phyloP scores from a whole-genome alignment of 2,888 invertebrate species.

The Parasteatoda lunata region DNA sequence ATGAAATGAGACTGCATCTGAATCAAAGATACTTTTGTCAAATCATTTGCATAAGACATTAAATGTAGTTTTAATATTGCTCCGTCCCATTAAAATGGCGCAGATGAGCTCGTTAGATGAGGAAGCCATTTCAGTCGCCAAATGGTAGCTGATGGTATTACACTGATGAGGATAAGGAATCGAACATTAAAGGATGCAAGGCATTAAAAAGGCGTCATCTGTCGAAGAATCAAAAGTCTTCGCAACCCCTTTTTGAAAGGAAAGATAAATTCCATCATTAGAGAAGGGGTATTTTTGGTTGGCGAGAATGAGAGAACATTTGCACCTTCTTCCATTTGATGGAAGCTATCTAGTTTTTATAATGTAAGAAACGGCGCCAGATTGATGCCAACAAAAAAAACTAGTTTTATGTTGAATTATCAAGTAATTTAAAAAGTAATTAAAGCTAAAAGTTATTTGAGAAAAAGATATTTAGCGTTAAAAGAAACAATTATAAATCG shows the following conservation, averaged over 20 bases:
- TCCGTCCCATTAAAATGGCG: neutral
- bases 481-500: too few relatives aligned
- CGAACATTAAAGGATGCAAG: slow-evolving; percentile 1
- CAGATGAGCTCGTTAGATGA: neutral
- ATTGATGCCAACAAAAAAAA: neutral
- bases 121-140: neutral
- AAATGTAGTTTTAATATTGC: slow-evolving; percentile 2
- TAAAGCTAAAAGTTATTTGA: too few relatives aligned
- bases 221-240: neutral
- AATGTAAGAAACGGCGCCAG: neutral
- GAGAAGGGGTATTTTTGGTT: neutral
- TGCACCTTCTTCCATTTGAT: neutral
- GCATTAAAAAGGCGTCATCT: slow-evolving; percentile 5
- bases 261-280: neutral
- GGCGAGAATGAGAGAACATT: neutral
- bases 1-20: neutral
- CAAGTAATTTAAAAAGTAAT: too few relatives aligned
- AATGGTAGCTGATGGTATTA: neutral
- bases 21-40: neutral
- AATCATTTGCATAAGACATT: slow-evolving; percentile 5
- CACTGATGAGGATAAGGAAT: neutral
- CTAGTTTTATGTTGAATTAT: too few relatives aligned
- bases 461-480: too few relatives aligned
- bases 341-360: neutral
- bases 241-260: neutral